These are phyloP conservation scores for Megaleporinus macrocephalus DNA, from an alignment of 2,113 vertebrate species.

Conservation along the genomic window DNA sequence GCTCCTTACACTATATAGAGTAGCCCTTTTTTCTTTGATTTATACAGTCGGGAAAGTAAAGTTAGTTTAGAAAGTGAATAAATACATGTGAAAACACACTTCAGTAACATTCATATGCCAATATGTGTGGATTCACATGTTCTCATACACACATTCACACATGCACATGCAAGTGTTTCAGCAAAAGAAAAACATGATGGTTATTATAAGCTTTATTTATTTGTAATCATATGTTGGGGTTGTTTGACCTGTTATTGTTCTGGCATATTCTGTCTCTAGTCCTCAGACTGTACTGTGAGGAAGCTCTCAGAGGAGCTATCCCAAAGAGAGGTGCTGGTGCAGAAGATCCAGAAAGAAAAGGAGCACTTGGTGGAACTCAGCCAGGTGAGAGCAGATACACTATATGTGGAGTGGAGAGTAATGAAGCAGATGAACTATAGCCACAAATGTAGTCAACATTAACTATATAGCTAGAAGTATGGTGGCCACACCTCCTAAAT, in stretches of 20 bases:
- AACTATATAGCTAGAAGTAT: too few relatives aligned
- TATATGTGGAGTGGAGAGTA: neutral
- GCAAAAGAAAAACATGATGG: too few relatives aligned
- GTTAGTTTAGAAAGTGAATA: too few relatives aligned
- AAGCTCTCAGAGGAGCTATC: conserved; percentile 70
- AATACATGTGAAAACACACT: too few relatives aligned
- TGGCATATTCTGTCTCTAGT: conserved; percentile 40
- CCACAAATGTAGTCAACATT: too few relatives aligned
- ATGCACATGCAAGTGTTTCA: too few relatives aligned
- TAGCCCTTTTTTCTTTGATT: too few relatives aligned
- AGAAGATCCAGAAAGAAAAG: conserved; percentile 75
- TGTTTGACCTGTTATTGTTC: neutral
- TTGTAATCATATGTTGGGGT: neutral
- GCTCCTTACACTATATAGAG: too few relatives aligned
- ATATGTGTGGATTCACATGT: neutral
- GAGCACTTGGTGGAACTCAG: conserved; percentile 75
- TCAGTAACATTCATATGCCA: neutral
- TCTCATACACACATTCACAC: too few relatives aligned
- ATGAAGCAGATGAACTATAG: neutral
- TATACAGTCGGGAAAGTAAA: too few relatives aligned
- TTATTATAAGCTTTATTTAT: neutral
- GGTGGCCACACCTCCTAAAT: too few relatives aligned
- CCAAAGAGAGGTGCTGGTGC: conserved; percentile 64
- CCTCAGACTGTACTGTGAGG: conserved; percentile 63
- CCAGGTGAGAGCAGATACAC: conserved; percentile 66